Evolutionary conservation across 2,888 invertebrate genomes (phyloP).

Genomic region (Liopterus haemorrhoidalis): DNA sequence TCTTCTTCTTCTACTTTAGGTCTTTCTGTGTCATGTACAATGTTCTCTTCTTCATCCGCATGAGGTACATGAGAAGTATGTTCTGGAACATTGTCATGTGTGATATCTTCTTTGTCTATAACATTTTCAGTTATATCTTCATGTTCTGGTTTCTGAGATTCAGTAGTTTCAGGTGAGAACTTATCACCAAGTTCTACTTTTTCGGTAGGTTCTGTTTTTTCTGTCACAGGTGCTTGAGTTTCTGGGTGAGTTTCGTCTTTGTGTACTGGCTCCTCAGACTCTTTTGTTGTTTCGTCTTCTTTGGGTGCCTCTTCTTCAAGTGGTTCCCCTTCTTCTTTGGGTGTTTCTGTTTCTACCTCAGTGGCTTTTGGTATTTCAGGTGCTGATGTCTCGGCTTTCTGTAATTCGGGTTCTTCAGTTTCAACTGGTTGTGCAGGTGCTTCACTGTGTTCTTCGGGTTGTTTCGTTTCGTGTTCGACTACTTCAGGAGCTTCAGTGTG

Average conservation of each 20-base stretch:
- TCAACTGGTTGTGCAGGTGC: conserved; percentile 7
- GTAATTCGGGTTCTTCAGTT: conserved; percentile 11
- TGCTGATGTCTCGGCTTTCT: not conserved
- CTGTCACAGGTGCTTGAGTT: conserved; percentile 7
- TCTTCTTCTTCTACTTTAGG: conserved; percentile 23
- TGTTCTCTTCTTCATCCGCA: conserved; percentile 2
- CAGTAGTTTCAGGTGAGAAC: conserved; percentile 15
- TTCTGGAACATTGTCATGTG: not conserved
- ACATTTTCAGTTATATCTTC: conserved; percentile 4
- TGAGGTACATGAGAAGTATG: not conserved
- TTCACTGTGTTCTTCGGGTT: conserved; percentile 20
- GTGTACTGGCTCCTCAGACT: conserved; percentile 5
- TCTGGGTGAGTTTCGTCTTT: too few relatives aligned
- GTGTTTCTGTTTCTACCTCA: not conserved
- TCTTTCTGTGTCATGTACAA: conserved; percentile 9
- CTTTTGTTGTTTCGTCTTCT: conserved; percentile 15
- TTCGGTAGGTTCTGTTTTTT: conserved; percentile 15
- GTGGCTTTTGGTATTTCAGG: conserved; percentile 2
- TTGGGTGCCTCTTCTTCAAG: conserved; percentile 18
- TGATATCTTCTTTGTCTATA: not conserved
- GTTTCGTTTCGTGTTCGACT: conserved; percentile 15
- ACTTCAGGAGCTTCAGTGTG: conserved; percentile 6
- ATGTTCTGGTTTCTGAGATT: conserved; percentile 4
- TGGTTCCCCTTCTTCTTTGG: conserved; percentile 1
- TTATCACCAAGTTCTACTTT: conserved; percentile 17